Conservation (phyloP, 2,797 vertebrate genomes). For the Paratrypauchen microcephalus region DNA sequence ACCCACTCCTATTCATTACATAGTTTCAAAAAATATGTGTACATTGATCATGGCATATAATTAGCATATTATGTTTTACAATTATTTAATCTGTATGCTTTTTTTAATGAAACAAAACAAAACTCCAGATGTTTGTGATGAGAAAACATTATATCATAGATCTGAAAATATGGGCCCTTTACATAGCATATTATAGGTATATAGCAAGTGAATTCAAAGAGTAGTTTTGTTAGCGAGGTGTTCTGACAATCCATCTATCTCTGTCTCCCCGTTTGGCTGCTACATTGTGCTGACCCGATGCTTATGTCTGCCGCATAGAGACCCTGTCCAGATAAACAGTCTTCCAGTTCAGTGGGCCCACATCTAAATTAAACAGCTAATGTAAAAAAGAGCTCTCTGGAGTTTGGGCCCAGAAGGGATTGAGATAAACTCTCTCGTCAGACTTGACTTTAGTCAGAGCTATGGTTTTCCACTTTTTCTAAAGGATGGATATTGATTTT, state of each 20-base stretch:
- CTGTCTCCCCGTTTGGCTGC: conserved; percentile 37
- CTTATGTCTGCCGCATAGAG: conserved; percentile 40
- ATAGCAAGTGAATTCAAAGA: conserved; percentile 34
- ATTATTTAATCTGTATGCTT: too few relatives aligned
- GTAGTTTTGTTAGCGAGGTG: conserved; percentile 29
- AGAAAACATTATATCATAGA: too few relatives aligned
- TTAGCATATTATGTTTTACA: too few relatives aligned
- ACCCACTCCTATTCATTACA: too few relatives aligned
- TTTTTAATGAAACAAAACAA: too few relatives aligned
- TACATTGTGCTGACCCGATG: conserved; percentile 56
- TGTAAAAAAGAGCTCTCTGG: conserved; percentile 64
- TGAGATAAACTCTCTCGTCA: conserved; percentile 38
- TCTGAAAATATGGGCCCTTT: too few relatives aligned
- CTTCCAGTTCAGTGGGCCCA: conserved; percentile 58
- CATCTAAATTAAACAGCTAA: conserved; percentile 69
- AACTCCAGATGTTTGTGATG: too few relatives aligned
- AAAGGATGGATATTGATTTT: conserved; percentile 59
- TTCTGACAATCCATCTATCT: conserved; percentile 45
- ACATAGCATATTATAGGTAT: not conserved
- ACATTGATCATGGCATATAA: too few relatives aligned
- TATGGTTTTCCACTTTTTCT: conserved; percentile 32
- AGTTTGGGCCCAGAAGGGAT: conserved; percentile 46
- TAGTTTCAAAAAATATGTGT: too few relatives aligned
- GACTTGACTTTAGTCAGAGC: conserved; percentile 51
- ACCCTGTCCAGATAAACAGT: conserved; percentile 48